These are phyloP conservation scores for Pygmarrhopalites habei DNA, from an alignment of 1,140 invertebrate genomes.

Conservation along the genomic window DNA sequence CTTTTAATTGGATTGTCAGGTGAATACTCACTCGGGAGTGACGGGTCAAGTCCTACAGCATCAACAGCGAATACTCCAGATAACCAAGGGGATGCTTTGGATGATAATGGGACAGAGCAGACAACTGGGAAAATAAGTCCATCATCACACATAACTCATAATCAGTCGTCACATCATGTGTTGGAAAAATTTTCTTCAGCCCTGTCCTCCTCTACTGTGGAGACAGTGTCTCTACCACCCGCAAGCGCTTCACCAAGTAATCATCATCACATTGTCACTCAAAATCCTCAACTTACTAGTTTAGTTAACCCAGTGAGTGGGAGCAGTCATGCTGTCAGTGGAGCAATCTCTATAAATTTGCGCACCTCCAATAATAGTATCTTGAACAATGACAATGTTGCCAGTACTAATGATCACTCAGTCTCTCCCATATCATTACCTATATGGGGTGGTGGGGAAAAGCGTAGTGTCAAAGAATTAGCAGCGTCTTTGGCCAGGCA, in stretches of 20 bases:
- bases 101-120: slow-evolving; percentile 44
- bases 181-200: slow-evolving; percentile 14
- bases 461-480: slow-evolving; percentile 35
- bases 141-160: slow-evolving; percentile 6
- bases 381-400: slow-evolving; percentile 13
- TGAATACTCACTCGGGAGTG: slow-evolving; percentile 49
- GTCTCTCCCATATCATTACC: slow-evolving; percentile 31
- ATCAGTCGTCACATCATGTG: slow-evolving; percentile 16
- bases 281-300: slow-evolving; percentile 8
- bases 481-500: slow-evolving; percentile 33
- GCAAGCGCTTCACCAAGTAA: slow-evolving; percentile 14
- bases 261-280: slow-evolving; percentile 10
- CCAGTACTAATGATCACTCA: slow-evolving; percentile 7
- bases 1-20: slow-evolving; percentile 35
- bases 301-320: slow-evolving; percentile 5
- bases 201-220: neutral
- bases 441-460: slow-evolving; percentile 16
- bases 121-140: slow-evolving; percentile 31
- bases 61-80: slow-evolving; percentile 43
- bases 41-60: slow-evolving; percentile 53
- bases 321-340: slow-evolving; percentile 17
- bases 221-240: slow-evolving; percentile 15
- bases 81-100: slow-evolving; percentile 52
- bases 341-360: slow-evolving; percentile 21
- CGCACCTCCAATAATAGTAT: slow-evolving; percentile 15